Evolutionary conservation across 2,888 invertebrate species (phyloP), one percentile per base, ranked within the genome.

Genomic region (Dicyrtomina minuta): DNA sequence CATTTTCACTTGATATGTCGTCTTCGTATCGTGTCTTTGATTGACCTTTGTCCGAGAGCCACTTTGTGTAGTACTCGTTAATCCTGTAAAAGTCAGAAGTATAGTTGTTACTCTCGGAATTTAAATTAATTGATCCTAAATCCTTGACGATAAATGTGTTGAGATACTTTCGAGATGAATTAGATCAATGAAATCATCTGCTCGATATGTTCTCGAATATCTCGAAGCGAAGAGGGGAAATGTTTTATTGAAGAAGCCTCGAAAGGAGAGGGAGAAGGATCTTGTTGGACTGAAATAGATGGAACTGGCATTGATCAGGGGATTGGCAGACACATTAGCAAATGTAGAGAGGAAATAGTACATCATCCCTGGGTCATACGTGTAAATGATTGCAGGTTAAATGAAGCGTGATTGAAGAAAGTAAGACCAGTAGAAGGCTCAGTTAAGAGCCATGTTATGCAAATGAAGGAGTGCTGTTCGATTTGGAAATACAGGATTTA

Each of bases 401-500:
- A 93, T 93, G 79, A 93, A 93, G 74, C 95, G 85, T 27, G 93
- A 92, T 81, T 95, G 95, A 0, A 95, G 86, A 70, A 95, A 92
- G 78, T 93, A 96, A 82, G 94, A 94, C 91, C 93, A 96, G 82
- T 93, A 97, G 82, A 96, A 97, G 0, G 96, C 94, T 78, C 97
- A 85, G 81, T 91, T 95, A 81, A 96, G 84, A n/a, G 96, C 97
- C 89, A 96, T 90, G 82, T 97, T 97, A 82, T 97, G 96, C 70
- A 96, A 84, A 84, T 97, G 96, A 68, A 96, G 84, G 78, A 98
- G 83, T 26, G 92, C 92, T 0, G 97, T 96, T 79, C 97, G 87
- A 83, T 98, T 98, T 0, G 94, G 94, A 80, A 93, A 94, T 62
- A 96, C 88, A 12, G 96, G 92, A 84, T 96, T 95, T 66, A 95